phyloP scores from a whole-genome alignment of 2,888 invertebrate species.

The Eupithecia vulgata region DNA sequence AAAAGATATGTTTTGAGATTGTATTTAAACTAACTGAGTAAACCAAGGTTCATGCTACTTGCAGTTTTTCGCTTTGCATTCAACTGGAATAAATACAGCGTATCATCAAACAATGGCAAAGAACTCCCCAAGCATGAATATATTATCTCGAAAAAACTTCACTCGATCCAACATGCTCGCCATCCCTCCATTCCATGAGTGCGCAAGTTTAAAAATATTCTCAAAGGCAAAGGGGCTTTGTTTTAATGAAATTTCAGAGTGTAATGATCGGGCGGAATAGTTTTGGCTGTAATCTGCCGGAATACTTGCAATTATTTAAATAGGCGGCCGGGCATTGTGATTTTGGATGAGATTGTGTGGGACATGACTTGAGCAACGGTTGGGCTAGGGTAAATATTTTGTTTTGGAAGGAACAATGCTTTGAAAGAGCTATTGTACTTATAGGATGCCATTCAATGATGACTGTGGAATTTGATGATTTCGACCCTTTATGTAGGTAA shows the following conservation, averaged over 20 bases:
- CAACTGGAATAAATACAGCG: neutral
- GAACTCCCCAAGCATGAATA: neutral
- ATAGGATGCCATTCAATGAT: neutral
- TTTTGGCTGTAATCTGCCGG: conserved; percentile 34
- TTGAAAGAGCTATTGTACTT: neutral
- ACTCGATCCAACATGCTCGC: neutral
- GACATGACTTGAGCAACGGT: neutral
- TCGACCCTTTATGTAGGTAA: too few relatives aligned
- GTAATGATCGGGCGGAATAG: conserved; percentile 39
- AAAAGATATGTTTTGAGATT: too few relatives aligned
- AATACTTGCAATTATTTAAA: conserved; percentile 36
- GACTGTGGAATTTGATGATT: neutral
- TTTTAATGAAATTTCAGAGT: conserved; percentile 39
- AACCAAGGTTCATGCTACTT: neutral
- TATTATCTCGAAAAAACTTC: neutral
- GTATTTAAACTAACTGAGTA: neutral
- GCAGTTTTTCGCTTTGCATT: neutral
- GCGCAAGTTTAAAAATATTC: conserved; percentile 25
- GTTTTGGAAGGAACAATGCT: neutral
- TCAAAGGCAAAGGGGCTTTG: conserved; percentile 32
- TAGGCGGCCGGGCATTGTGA: conserved; percentile 21
- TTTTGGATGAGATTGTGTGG: conserved; percentile 12
- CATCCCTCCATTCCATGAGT: neutral
- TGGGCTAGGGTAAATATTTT: neutral
- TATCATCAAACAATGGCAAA: neutral